phyloP scores from a whole-genome alignment of 2,888 invertebrate genomes.

The Drosophila austrosaltans region DNA sequence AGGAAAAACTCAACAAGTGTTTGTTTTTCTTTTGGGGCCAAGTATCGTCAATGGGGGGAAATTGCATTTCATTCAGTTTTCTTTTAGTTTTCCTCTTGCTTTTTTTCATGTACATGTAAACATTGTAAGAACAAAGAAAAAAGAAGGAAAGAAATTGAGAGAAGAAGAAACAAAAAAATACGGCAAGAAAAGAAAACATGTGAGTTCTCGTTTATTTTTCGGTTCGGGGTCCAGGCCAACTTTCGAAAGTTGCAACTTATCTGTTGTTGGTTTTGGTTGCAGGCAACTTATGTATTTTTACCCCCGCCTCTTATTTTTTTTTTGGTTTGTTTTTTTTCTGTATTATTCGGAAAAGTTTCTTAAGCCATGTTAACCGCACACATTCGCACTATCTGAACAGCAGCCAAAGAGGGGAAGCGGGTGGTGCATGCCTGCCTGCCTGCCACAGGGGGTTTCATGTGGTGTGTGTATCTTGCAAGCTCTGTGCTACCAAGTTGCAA shows the following conservation, averaged over 20 bases:
- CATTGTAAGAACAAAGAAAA: constrained; percentile 54
- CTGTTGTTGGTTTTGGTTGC: constrained; percentile 63
- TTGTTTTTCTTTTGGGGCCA: constrained; percentile 25
- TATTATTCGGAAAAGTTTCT: constrained; percentile 67
- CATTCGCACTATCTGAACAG: constrained; percentile 65
- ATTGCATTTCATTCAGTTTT: constrained; percentile 55
- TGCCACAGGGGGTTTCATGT: constrained; percentile 21
- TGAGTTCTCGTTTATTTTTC: constrained; percentile 41
- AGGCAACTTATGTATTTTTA: constrained; percentile 21
- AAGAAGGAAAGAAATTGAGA: not conserved
- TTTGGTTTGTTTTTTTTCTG: constrained; percentile 2
- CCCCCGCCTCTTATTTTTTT: not conserved
- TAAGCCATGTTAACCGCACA: constrained; percentile 79
- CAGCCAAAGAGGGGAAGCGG: not conserved
- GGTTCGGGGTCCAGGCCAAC: constrained; percentile 48
- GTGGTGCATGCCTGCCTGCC: not conserved
- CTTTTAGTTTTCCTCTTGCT: constrained; percentile 38
- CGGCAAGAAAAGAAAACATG: constrained; percentile 68
- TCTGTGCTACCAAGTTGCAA: constrained; percentile 48
- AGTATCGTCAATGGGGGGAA: constrained; percentile 23
- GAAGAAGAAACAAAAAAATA: constrained; percentile 52
- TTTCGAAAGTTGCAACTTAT: constrained; percentile 79
- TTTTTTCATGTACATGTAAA: constrained; percentile 42
- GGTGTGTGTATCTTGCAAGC: constrained; percentile 60
- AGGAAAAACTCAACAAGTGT: constrained; percentile 61